A percentile compares a stretch with the other conserved stretches of the same genome.
Conservation (phyloP, 2,888 invertebrate species). For the Camponotus fellah region DNA sequence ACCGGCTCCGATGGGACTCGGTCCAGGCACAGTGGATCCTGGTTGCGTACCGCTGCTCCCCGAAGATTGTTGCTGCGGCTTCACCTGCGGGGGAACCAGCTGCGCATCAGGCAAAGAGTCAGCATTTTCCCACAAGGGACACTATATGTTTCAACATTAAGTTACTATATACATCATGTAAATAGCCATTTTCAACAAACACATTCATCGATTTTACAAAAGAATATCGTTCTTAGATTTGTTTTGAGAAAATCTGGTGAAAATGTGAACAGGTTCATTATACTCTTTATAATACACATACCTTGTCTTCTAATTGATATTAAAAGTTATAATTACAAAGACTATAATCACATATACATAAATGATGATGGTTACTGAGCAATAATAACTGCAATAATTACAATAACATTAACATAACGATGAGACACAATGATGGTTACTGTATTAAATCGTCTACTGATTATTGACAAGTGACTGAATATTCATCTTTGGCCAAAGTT, state of each 20-base stretch:
- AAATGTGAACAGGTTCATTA: slow-evolving; percentile 68
- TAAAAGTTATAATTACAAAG: slow-evolving; percentile 2
- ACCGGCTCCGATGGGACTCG: slow-evolving; percentile 85
- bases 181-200: slow-evolving; percentile 66
- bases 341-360: background rate
- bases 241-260: slow-evolving; percentile 65
- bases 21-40: slow-evolving; percentile 84
- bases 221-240: slow-evolving; percentile 44
- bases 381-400: background rate
- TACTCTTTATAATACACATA: slow-evolving; percentile 48
- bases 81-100: slow-evolving; percentile 89
- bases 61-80: slow-evolving; percentile 92
- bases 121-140: slow-evolving; percentile 85
- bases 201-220: slow-evolving; percentile 42
- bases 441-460: slow-evolving; percentile 29
- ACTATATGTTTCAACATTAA: slow-evolving; percentile 76
- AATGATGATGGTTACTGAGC: slow-evolving; percentile 16
- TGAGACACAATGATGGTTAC: slow-evolving; percentile 1
- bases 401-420: slow-evolving; percentile 1
- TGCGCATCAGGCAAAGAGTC: slow-evolving; percentile 87
- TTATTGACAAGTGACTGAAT: slow-evolving; percentile 25
- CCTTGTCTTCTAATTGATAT: slow-evolving; percentile 18
- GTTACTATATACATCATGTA: slow-evolving; percentile 79
- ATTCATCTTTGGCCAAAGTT: slow-evolving; percentile 39
- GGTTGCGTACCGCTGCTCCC: slow-evolving; percentile 86